Percentiles rank a stretch among this genome's conserved stretches.
These are phyloP conservation scores for Spisula subtruncata DNA, from an alignment of 2,888 invertebrate species.

Conservation along the genomic window DNA sequence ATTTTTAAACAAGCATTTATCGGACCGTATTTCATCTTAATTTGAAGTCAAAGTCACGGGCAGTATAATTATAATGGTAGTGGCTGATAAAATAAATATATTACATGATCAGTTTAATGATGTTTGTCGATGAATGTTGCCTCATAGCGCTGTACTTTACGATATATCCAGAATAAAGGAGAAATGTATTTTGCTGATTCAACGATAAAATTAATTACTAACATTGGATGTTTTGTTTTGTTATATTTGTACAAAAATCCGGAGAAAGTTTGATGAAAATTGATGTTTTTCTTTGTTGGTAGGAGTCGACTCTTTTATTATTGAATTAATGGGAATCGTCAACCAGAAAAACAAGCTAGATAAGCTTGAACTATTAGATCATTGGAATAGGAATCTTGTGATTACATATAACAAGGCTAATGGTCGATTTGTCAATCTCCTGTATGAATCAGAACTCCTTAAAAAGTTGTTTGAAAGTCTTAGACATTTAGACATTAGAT, in stretches of 20 bases:
- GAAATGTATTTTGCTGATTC: not conserved
- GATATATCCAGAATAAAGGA: not conserved
- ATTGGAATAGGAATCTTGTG: not conserved
- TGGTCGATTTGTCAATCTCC: conserved; percentile 13
- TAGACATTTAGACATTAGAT: no score
- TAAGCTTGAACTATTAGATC: not conserved
- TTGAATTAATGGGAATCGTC: conserved; percentile 2
- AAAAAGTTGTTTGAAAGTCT: no score
- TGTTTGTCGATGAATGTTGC: not conserved
- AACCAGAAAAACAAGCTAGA: not conserved
- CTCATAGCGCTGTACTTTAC: not conserved
- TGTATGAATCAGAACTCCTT: not conserved
- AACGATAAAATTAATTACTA: no score
- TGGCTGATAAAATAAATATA: not conserved
- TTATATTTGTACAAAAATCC: no score
- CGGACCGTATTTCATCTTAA: no score
- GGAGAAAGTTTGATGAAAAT: no score
- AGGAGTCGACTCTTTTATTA: not conserved
- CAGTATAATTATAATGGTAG: no score
- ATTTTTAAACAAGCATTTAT: no score
- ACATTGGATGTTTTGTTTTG: no score
- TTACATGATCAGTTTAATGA: not conserved
- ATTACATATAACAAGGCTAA: conserved; percentile 14
- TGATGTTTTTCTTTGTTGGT: not conserved
- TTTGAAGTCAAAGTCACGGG: no score